Base-by-base conservation (phyloP, 2,113 vertebrate species). In the Gorsachius goisagi region DNA sequence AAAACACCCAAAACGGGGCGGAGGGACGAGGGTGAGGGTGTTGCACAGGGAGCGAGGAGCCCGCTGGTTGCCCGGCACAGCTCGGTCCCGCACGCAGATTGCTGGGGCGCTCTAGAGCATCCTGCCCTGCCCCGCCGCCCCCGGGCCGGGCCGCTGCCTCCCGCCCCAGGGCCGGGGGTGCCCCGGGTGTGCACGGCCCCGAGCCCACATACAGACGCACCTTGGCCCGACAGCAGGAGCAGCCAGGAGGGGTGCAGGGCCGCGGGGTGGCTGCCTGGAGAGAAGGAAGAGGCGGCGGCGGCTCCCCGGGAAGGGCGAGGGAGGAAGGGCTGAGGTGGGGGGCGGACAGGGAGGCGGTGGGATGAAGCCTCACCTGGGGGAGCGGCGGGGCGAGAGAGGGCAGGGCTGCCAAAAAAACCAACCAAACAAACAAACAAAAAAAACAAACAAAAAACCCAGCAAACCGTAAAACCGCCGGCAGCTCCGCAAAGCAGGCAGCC, bases 401-500 rank as follows among this genome's bases (percentile, higher is more conserved):
- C 39, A 12, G 50, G 33, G 52, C 69, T 16, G 66, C 71, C 55
- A 7, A 45, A n/a, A 53, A n/a, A n/a, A n/a, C n/a, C n/a, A n/a
- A n/a, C n/a, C n/a, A 35, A 41, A 41, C 13, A 15, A 41, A 15
- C 11, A 50, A 41, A 7, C 41, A n/a, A 53, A 35, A 14, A 41
- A 41, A 15, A 41, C 12, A 14, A 50, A 41, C 2, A 6, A 63
- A 9, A n/a, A n/a, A n/a, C n/a, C n/a, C 23, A 45, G 53, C 49
- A 15, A 47, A 1, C 12, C 63, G 18, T 7, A 20, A 30, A 55
- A 20, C 17, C 50, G 63, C 32, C 74, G 26, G 35, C 84, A 85
- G 88, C 88, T 50, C 55, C 78, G 64, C 26, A 66, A 81, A 67
- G 85, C 94, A 53, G 93, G 93, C 94, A 82, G 96, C 94, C 96